phyloP scores from a whole-genome alignment of 2,113 vertebrate species.

The Psephotus haematonotus region DNA sequence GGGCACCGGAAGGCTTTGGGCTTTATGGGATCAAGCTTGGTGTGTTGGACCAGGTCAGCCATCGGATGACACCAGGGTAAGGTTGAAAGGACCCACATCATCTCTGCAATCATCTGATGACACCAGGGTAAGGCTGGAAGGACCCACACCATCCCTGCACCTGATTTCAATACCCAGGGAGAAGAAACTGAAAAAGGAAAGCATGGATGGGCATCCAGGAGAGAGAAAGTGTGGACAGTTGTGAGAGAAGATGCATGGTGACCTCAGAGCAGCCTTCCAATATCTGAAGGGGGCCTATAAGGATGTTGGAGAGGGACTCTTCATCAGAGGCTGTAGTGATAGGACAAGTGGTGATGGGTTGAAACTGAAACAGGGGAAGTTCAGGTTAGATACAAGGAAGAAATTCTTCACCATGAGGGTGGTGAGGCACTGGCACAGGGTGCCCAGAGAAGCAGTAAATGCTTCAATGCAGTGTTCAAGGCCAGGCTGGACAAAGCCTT shows the following conservation, averaged over 20 bases:
- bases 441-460: background rate
- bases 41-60: background rate
- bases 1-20: background rate
- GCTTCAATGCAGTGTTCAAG: background rate
- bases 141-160: background rate
- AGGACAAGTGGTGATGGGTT: background rate
- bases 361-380: background rate
- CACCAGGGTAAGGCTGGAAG: background rate
- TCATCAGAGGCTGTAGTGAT: background rate
- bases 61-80: background rate
- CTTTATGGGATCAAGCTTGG: background rate
- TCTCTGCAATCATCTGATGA: background rate
- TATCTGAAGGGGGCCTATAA: background rate
- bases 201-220: background rate
- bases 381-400: background rate
- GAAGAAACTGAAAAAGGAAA: background rate
- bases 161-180: background rate
- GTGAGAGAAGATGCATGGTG: background rate
- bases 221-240: background rate
- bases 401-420: background rate
- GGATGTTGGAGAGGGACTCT: background rate
- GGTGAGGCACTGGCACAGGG: background rate
- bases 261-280: background rate
- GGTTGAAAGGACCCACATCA: background rate
- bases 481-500: background rate